A percentile compares a stretch with the other conserved stretches of the same genome.
Conservation (phyloP, 2,797 vertebrate genomes). For the Agapornis canus region DNA sequence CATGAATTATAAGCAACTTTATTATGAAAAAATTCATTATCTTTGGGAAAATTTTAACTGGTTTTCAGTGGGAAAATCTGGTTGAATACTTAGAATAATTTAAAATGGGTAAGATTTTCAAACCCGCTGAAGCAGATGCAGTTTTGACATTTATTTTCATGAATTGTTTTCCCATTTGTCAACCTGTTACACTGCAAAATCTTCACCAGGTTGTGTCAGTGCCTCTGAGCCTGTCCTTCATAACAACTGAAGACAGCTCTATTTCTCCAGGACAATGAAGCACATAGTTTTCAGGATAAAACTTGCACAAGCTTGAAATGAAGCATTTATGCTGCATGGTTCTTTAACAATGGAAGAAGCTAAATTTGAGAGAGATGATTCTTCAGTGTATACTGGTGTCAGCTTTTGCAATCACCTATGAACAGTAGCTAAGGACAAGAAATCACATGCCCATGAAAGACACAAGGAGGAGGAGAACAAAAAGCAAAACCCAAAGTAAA, state of each 20-base stretch:
- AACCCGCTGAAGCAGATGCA: background rate
- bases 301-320: constrained; percentile 66
- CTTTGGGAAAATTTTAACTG: background rate
- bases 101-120: background rate
- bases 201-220: constrained; percentile 45
- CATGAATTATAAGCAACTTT: background rate
- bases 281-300: constrained; percentile 67
- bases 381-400: background rate
- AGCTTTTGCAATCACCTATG: constrained; percentile 5
- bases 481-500: background rate
- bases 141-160: constrained; percentile 20
- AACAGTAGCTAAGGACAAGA: constrained; percentile 8
- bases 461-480: background rate
- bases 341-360: constrained; percentile 48
- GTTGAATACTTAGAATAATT: background rate
- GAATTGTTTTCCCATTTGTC: constrained; percentile 31
- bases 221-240: constrained; percentile 26
- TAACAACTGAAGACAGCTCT: constrained; percentile 52
- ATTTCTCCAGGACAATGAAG: constrained; percentile 59
- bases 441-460: constrained; percentile 11
- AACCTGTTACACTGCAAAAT: constrained; percentile 13
- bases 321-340: constrained; percentile 42
- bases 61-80: background rate
- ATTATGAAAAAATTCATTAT: background rate
- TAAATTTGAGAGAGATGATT: constrained; percentile 53